These are phyloP conservation scores for Styela clava DNA, from an alignment of 23 tunicate genomes.

Conservation along the genomic window DNA sequence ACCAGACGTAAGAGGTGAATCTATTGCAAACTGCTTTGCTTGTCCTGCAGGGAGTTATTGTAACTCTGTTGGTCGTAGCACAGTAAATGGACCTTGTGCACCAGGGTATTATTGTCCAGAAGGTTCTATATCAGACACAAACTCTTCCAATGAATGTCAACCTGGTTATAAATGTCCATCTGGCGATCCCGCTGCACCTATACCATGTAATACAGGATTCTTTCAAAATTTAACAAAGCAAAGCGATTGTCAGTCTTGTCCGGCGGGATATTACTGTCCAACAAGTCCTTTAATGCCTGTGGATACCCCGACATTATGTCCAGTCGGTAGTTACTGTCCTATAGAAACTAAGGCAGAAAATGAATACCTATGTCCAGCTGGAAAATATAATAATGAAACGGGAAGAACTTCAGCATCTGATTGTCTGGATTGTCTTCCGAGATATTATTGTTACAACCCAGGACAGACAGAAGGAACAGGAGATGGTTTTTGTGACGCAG, in stretches of 20 bases:
- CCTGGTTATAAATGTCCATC: slow-evolving; percentile 77
- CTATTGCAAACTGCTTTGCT: slow-evolving; percentile 26
- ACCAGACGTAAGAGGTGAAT: slow-evolving; percentile 9
- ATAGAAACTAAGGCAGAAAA: slow-evolving; percentile 16
- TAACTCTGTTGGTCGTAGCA: slow-evolving; percentile 40
- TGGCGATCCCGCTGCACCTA: slow-evolving; percentile 37
- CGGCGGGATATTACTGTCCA: slow-evolving; percentile 38
- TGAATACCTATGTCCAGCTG: slow-evolving; percentile 32
- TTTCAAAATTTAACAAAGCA: slow-evolving; percentile 61
- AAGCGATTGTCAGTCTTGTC: slow-evolving; percentile 39
- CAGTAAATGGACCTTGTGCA: slow-evolving; percentile 41
- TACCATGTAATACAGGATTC: slow-evolving; percentile 63
- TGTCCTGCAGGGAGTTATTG: slow-evolving; percentile 74
- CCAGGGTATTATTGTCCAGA: slow-evolving; percentile 86
- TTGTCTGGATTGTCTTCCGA: slow-evolving; percentile 24
- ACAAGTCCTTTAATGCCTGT: slow-evolving; percentile 1
- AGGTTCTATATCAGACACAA: slow-evolving; percentile 28
- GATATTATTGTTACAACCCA: slow-evolving; percentile 14
- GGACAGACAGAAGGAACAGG: slow-evolving; percentile 30
- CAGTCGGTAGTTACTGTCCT: slow-evolving; percentile 75
- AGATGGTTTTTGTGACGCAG: slow-evolving; percentile 19
- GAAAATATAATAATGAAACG: slow-evolving; percentile 24
- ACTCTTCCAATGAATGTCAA: slow-evolving; percentile 38
- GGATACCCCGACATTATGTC: slow-evolving; percentile 42
- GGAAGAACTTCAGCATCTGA: slow-evolving; percentile 11